Evolutionary conservation across 2,113 vertebrate species (phyloP), one percentile per base, ranked within the genome.

Genomic region (Loxodonta africana): DNA sequence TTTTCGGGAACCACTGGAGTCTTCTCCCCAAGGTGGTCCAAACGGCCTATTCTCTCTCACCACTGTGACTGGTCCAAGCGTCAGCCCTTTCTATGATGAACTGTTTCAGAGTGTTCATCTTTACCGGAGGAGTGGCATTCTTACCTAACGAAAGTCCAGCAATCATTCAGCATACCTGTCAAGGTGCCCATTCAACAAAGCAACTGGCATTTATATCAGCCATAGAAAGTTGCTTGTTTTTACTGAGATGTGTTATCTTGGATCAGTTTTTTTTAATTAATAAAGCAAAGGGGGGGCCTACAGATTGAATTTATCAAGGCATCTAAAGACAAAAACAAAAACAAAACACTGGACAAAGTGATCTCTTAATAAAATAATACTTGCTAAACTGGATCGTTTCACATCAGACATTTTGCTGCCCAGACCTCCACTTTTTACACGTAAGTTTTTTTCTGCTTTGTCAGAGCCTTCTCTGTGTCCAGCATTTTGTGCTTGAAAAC

Each of bases 381-480:
- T 86, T 85, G 93, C 41, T 90, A 85, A 73, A 53, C 33, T 6
- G 6, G 21, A 83, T 41, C 62, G 60, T 73, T 85, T 44, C 18
- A 57, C 90, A 81, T 53, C 62, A 80, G 82, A 63, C 57, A 60
- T 91, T 88, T 74, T 76, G 65, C 80, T 84, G 26, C 57, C 69
- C 17, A 26, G 60, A 83, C 30, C 78, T 83, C 33, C 62, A 80
- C 73, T 77, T 85, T 89, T 76, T 67, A 33, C 28, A 80, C 21
- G 60, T 48, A 26, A 30, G 37, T n/a, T 25, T 76, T 63, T 85
- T 82, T 48, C 84, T 96, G 83, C 37, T 94, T 53, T 84, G 88
- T 88, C 95, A 92, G 78, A 95, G 87, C 41, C 87, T 86, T 77
- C 95, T 90, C 94, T 97, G 96, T 93, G 77, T 60, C 17, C 89